Evolutionary conservation across 2,888 invertebrate species (phyloP), one percentile per base, ranked within the genome.

Genomic region (Neoaliturus tenellus): DNA sequence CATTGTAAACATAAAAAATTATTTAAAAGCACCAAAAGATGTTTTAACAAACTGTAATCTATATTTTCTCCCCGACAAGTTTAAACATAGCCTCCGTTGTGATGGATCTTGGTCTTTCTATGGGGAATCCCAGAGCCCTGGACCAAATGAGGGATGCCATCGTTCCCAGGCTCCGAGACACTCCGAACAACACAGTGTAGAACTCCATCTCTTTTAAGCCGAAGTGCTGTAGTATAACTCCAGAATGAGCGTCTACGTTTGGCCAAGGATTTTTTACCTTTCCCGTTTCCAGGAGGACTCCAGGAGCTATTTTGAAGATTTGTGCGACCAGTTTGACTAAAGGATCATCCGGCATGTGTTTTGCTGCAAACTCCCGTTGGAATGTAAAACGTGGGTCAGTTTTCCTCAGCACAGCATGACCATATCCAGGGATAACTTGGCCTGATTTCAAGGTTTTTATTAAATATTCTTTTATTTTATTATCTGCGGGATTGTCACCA

Each of bases 231-330:
- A 98, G 92, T 80, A 98, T 93, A 73, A 97, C 98, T 87, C 98
- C 98, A 87, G 98, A 98, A 92, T 98, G 98, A 23, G 98, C 98
- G 92, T 99, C 98, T 87, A 98, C 98, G 91, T 99, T 98, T 87
- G 98, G 98, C 98, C 98, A 98, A 85, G 98, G 98, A 93, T 98
- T 98, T 93, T 98, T 97, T 85, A 98, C 98, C 92, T 98, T 98
- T 89, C 98, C 98, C 87, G 96, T 95, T 91, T 97, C 97, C 88
- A 95, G 93, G 67, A 98, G 95, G 89, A 98, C 95, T 87, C 96
- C 96, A 0, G 98, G 98, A 73, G 97, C 97, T 80, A 98, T 94
- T 91, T 98, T 97, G 94, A 97, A 98, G 8, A 98, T 92, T 88
- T 95, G 95, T 0, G 97, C 95, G 23, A 98, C 98, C 89, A 98